Conservation (phyloP, 1,140 invertebrate genomes). For the Odontomachus brunneus region DNA sequence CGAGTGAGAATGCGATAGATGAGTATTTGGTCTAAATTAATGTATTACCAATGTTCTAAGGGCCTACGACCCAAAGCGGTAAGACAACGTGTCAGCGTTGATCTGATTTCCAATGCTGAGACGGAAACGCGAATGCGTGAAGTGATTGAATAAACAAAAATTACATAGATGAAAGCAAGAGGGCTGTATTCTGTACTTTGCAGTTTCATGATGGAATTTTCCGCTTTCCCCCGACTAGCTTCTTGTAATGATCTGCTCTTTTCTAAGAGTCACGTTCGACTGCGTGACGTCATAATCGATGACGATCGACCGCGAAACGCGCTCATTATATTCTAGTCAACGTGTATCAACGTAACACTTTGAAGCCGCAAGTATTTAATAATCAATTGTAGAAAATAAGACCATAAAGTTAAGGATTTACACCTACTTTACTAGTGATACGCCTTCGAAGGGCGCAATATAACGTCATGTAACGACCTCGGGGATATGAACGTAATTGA, state of each 20-base stretch:
- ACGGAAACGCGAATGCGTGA: neutral
- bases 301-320: conserved; percentile 10
- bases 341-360: conserved; percentile 27
- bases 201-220: conserved; percentile 29
- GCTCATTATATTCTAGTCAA: conserved; percentile 58
- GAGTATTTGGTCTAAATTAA: conserved; percentile 23
- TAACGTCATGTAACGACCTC: conserved; percentile 58
- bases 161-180: neutral
- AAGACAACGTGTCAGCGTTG: neutral
- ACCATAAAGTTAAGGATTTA: conserved; percentile 48
- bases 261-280: conserved; percentile 22
- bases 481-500: conserved; percentile 60
- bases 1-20: neutral
- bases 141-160: neutral
- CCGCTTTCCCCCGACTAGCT: conserved; percentile 37
- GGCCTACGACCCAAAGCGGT: conserved; percentile 22
- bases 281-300: neutral
- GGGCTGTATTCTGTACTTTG: conserved; percentile 25
- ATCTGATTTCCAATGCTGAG: conserved; percentile 1
- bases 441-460: conserved; percentile 27
- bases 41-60: conserved; percentile 45
- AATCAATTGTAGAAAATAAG: conserved; percentile 36
- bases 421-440: conserved; percentile 42
- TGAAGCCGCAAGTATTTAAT: conserved; percentile 41
- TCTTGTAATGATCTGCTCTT: conserved; percentile 29